These are phyloP conservation scores for Ethmia dodecea DNA, from an alignment of 2,888 invertebrate species.

Conservation along the genomic window DNA sequence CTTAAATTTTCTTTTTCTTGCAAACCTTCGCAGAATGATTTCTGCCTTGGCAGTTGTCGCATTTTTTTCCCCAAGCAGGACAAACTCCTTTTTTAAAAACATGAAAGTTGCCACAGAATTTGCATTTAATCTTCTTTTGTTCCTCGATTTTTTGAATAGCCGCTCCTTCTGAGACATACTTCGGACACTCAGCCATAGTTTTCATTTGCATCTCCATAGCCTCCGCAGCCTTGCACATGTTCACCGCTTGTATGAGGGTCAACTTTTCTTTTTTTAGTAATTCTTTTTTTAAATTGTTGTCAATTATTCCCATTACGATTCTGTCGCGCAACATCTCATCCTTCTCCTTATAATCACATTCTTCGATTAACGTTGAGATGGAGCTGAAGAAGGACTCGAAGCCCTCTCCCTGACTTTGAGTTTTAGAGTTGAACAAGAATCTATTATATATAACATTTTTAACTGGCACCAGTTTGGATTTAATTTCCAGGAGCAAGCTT, in stretches of 20 bases:
- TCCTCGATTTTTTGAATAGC: no score
- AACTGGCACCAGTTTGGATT: no score
- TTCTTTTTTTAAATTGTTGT: no score
- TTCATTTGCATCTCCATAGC: neutral
- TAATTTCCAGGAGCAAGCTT: no score
- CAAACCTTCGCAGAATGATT: constrained; percentile 3
- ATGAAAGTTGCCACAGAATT: constrained; percentile 1
- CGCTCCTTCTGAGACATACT: neutral
- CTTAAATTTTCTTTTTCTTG: neutral
- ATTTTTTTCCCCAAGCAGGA: constrained; percentile 3
- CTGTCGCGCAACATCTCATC: neutral
- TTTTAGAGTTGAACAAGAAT: no score
- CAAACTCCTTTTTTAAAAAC: neutral
- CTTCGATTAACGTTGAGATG: no score
- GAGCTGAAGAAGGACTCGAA: no score
- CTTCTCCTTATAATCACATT: no score
- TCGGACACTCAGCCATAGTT: neutral
- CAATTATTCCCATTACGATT: neutral
- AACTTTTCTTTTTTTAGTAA: neutral
- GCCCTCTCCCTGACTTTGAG: no score
- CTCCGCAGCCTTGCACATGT: neutral
- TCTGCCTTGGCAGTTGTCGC: neutral
- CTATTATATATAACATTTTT: no score
- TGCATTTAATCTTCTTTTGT: neutral
- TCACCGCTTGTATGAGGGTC: neutral